Evolutionary conservation across 2,888 invertebrate species (phyloP), one percentile per base, ranked within the genome.

Genomic region (Creontiades dilutus): DNA sequence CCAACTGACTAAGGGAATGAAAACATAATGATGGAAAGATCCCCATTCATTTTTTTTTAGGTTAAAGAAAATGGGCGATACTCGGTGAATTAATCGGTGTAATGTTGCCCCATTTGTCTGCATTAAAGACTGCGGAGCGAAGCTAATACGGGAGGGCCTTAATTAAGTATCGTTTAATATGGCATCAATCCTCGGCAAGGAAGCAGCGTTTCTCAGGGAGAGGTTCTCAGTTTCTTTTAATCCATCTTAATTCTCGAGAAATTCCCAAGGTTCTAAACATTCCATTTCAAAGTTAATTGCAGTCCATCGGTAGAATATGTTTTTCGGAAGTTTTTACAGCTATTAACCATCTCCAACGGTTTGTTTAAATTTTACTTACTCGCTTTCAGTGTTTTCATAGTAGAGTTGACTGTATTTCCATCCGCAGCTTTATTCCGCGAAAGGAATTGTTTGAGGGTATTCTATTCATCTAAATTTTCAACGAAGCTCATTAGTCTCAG

Each of bases 101-200:
- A 68, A 68, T 23, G 68, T 68, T 68, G 12, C 23, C 23, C 19
- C 68, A 68, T 68, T 68, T 68, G 68, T 68, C 68, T 68, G 68
- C 68, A 68, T 68, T 68, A 68, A 13, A n/a, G 0, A 68, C 68
- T n/a, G 61, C n/a, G 68, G 23, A 68, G 68, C 68, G 23, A 27
- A 68, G 68, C 68, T 68, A 68, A 68, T 68, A 52, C 52, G 52
- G 52, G 19, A 23, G 68, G 27, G 27, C 9, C 68, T 68, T 68
- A 68, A 68, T 68, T 68, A 68, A 68, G 68, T 68, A 68, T 68
- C 68, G 68, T 68, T 68, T 68, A 68, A 68, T 68, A 68, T 23
- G 27, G 68, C 68, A 68, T 68, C 68, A 68, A 68, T 68, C 68
- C 68, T 68, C 11, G 5, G 27, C 68, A 23, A 13, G 68, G 27